Base-by-base conservation (phyloP, 2,113 vertebrate species). In the Notarius lentiginosus region DNA sequence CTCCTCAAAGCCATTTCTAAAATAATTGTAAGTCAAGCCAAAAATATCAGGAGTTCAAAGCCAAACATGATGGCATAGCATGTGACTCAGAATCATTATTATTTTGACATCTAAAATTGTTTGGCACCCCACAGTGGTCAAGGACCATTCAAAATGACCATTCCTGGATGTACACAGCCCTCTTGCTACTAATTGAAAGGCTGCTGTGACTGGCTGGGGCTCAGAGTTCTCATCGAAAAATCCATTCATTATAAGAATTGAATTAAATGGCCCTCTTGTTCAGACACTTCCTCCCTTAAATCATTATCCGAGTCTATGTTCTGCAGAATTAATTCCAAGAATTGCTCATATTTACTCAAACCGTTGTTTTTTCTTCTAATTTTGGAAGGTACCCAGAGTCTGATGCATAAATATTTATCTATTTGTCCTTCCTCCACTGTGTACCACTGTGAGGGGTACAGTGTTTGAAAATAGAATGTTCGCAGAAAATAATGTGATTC, bases 311-410 rank as follows among this genome's bases (percentile, higher is more conserved):
- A 30, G n/a, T 55, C 75, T 27, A 77, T 55, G 75, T 30, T 18
- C 53, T 79, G 53, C 76, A 79, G 76, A 79, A 56, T 56, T 56
- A 56, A n/a, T 17, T 79, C 77, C 55, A 58, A 79, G 27, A 79
- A 79, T 1, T 58, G 15, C 77, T 79, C n/a, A 34, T 20, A 79
- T 79, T 79, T 79, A n/a, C 77, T 22, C 17, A 34, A 56, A 56
- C 53, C n/a, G 49, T 49, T 51, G 47, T 55, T 77, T 22, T 6
- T 22, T 75, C 12, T 27, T 55, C 11, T n/a, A 47, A 15, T 53
- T 79, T 79, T 30, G 76, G n/a, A 79, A 55, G 27, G 55, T 58
- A 20, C 17, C 17, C 15, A 56, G 72, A 55, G 17, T 8, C n/a
- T 56, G n/a, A 55, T 55, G 24, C n/a, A 79, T 14, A 30, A 79